Evolutionary conservation across 2,797 vertebrate genomes (phyloP).

Genomic region (Danio tinwini): DNA sequence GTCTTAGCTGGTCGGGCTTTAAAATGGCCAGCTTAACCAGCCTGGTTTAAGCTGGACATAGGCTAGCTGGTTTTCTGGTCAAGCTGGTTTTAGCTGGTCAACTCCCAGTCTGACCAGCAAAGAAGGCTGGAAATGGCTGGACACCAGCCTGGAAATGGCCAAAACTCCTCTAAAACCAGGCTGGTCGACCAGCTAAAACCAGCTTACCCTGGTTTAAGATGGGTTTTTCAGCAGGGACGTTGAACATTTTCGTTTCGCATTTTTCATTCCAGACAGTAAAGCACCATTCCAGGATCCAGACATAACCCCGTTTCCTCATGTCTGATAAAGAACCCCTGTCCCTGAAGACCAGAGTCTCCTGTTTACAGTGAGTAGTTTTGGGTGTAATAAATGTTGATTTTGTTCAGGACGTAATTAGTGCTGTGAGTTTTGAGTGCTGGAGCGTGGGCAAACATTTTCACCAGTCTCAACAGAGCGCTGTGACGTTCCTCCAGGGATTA

Average conservation of each 20-base stretch:
- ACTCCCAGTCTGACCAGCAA: no score
- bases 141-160: no score
- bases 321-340: constrained; percentile 32
- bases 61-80: no score
- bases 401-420: constrained; percentile 35
- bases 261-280: background rate
- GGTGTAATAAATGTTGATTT: constrained; percentile 44
- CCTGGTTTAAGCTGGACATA: no score
- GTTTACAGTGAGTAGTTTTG: constrained; percentile 37
- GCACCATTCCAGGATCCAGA: constrained; percentile 9
- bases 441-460: constrained; percentile 27
- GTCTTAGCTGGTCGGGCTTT: no score
- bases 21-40: no score
- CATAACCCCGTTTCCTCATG: constrained; percentile 6
- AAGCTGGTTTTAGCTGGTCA: no score
- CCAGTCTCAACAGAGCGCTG: constrained; percentile 7
- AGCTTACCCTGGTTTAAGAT: no score
- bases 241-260: background rate
- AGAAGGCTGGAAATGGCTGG: no score
- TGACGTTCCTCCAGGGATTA: constrained; percentile 21
- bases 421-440: constrained; percentile 22
- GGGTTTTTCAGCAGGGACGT: no score
- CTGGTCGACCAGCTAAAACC: no score
- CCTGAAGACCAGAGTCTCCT: constrained; percentile 18
- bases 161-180: no score